Evolutionary conservation across 2,888 invertebrate genomes (phyloP).

Genomic region (Nezara viridula): DNA sequence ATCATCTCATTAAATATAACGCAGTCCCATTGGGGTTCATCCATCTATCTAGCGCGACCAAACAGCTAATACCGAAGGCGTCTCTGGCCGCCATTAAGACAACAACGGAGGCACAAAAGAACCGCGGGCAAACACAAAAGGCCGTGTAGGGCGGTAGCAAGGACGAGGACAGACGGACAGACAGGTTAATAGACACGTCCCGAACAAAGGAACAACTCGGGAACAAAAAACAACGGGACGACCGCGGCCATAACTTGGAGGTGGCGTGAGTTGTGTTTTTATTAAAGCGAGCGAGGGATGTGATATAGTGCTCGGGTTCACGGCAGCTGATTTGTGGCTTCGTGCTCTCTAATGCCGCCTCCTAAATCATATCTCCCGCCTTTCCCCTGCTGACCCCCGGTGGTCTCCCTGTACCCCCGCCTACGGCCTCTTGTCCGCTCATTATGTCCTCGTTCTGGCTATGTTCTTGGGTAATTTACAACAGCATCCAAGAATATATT

Average conservation of each 20-base stretch:
- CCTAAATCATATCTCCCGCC: slow-evolving; percentile 51
- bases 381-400: background rate
- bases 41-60: too few relatives aligned
- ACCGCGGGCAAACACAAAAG: slow-evolving; percentile 9
- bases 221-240: slow-evolving; percentile 29
- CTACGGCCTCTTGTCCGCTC: background rate
- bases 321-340: slow-evolving; percentile 57
- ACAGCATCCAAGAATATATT: background rate
- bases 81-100: background rate
- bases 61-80: too few relatives aligned
- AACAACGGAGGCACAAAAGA: background rate
- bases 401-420: background rate
- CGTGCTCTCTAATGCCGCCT: slow-evolving; percentile 50
- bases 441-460: background rate
- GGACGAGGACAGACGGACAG: background rate
- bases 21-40: too few relatives aligned
- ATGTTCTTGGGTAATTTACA: background rate
- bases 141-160: background rate
- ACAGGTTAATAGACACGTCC: slow-evolving; percentile 45
- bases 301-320: slow-evolving; percentile 50
- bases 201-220: background rate
- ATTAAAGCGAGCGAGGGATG: slow-evolving; percentile 47
- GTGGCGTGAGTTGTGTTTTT: slow-evolving; percentile 58
- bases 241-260: slow-evolving; percentile 48
- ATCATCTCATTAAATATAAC: too few relatives aligned